phyloP scores from a whole-genome alignment of 1,140 invertebrate genomes.

The Brachionus manjavacas region DNA sequence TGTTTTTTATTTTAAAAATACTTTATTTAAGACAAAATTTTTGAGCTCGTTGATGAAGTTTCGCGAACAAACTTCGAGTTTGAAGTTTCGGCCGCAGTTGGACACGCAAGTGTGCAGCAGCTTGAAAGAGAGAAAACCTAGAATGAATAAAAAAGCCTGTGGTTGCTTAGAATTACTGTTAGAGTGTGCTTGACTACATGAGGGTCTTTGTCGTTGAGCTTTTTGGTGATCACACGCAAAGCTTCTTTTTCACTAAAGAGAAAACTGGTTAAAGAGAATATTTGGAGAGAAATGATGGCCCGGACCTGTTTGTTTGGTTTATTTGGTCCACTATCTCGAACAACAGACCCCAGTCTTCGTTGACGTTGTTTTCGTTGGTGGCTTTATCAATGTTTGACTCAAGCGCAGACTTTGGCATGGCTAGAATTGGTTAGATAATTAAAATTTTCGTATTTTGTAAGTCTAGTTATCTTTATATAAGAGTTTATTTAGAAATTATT shows the following conservation, averaged over 20 bases:
- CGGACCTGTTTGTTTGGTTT: background rate
- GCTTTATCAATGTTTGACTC: constrained; percentile 1
- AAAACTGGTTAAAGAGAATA: too few relatives aligned
- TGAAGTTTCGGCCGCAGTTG: constrained; percentile 22
- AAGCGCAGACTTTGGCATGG: background rate
- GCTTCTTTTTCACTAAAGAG: background rate
- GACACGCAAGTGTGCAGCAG: background rate
- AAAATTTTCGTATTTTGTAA: too few relatives aligned
- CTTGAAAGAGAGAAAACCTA: background rate
- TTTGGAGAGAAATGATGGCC: background rate
- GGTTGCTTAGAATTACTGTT: background rate
- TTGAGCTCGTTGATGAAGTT: background rate
- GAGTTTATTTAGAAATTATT: background rate
- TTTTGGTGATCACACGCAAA: background rate
- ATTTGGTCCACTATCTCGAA: constrained; percentile 10
- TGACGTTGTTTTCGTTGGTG: constrained; percentile 20
- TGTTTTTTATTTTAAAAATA: background rate
- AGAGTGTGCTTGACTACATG: constrained; percentile 25
- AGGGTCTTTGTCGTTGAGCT: constrained; percentile 12
- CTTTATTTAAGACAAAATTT: constrained; percentile 28
- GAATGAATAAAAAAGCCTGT: too few relatives aligned
- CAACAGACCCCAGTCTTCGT: background rate
- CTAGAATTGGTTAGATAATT: background rate
- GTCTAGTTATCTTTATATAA: too few relatives aligned
- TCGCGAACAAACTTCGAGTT: constrained; percentile 7